phyloP scores from a whole-genome alignment of 1,140 invertebrate genomes.

The Arion vulgaris region DNA sequence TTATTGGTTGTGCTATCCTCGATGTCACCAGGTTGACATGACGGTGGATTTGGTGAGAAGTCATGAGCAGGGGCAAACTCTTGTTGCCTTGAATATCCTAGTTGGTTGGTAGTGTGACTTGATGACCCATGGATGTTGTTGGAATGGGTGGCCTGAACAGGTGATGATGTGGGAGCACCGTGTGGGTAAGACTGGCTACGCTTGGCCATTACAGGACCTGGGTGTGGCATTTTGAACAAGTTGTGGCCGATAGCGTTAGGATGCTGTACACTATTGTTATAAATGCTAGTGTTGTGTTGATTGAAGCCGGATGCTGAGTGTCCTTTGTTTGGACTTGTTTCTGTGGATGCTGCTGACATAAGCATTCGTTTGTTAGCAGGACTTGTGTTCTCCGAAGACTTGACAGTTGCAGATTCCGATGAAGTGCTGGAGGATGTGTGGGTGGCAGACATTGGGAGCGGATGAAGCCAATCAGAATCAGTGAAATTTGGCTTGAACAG shows the following conservation, averaged over 20 bases:
- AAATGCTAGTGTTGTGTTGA: conserved; percentile 18
- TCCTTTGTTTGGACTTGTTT: conserved; percentile 54
- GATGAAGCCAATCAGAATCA: conserved; percentile 39
- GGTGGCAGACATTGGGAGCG: conserved; percentile 39
- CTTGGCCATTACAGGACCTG: conserved; percentile 50
- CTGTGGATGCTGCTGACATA: conserved; percentile 54
- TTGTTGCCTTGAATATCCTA: conserved; percentile 34
- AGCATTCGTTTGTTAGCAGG: conserved; percentile 64
- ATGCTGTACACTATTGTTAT: neutral
- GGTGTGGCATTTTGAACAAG: conserved; percentile 64
- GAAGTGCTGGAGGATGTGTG: conserved; percentile 27
- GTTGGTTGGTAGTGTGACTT: neutral
- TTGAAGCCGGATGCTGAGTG: conserved; percentile 54
- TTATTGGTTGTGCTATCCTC: conserved; percentile 13
- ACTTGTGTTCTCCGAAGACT: conserved; percentile 59
- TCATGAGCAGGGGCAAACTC: conserved; percentile 25
- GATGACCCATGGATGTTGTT: conserved; percentile 11
- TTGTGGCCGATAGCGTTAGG: conserved; percentile 7
- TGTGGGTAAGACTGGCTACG: conserved; percentile 55
- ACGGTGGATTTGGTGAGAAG: neutral
- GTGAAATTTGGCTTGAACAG: conserved; percentile 26
- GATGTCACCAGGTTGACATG: conserved; percentile 7
- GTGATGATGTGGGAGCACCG: conserved; percentile 47
- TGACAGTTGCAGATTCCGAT: conserved; percentile 36
- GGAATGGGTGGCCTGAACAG: neutral